Conservation (phyloP, 2,113 vertebrate species). For the Jacana jacana region DNA sequence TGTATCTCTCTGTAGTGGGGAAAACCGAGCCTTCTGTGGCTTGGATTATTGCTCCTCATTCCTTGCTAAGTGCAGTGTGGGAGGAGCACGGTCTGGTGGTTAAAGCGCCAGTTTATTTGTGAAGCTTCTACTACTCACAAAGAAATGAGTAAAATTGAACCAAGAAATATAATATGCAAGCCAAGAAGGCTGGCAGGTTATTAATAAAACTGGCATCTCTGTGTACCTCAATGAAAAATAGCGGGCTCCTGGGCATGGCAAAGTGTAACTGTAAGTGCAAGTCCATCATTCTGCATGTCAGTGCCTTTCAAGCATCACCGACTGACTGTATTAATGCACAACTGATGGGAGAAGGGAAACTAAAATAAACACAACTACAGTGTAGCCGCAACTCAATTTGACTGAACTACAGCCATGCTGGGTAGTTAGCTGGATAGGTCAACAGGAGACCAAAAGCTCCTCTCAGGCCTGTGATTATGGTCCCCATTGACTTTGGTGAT, state of each 20-base stretch:
- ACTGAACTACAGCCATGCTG: background rate
- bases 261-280: background rate
- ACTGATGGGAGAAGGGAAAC: background rate
- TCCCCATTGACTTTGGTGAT: background rate
- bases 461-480: background rate
- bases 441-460: background rate
- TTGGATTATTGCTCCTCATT: slow-evolving; percentile 1
- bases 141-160: background rate
- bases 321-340: background rate
- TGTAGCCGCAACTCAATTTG: background rate
- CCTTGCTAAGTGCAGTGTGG: background rate
- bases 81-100: background rate
- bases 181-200: background rate
- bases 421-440: background rate
- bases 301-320: background rate
- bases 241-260: background rate
- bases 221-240: background rate
- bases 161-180: background rate
- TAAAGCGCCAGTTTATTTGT: background rate
- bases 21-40: background rate
- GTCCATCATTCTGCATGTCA: background rate
- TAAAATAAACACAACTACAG: background rate
- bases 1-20: background rate
- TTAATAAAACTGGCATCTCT: background rate
- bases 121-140: background rate